Base-by-base conservation (phyloP, 2,113 vertebrate species). In the Myxocyprinus asiaticus region DNA sequence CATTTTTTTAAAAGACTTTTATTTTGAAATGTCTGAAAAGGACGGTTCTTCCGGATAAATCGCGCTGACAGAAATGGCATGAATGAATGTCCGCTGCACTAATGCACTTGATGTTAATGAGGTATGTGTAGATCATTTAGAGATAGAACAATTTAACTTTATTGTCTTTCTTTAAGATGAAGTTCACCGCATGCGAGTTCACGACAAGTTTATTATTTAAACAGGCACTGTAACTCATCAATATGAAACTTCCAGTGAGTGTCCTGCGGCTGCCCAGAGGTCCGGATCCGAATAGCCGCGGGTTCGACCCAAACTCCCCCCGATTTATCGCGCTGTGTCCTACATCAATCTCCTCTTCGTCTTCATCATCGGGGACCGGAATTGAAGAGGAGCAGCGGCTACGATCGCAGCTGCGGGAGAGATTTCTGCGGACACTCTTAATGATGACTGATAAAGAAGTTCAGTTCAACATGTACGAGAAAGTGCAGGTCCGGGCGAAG, bases 341-440 rank as follows among this genome's bases (percentile, higher is more conserved):
- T 0, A 83, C 91, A 61, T 87, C 90, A 78, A 85, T 93, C 48
- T 48, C 87, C 3, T 53, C 90, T n/a, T 63, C 56, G 0, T 56
- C 53, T 0, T 58, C 22, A 0, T 82, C 89, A 0, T 12, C 83
- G 2, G 68, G 59, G 0, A 69, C 83, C 0, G 59, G 45, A 0
- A 9, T 90, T 15, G 82, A 76, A 48, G 83, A 17, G 50, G 93
- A 96, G 76, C 95, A 96, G 86, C 85, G 43, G 0, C 81, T 88
- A 0, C 90, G 96, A 0, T 90, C 94, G 0, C 53, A 71, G 3
- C 83, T 96, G 14, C 89, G 96, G n/a, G 94, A 96, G 17, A 86
- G 87, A 9, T 97, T 96, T 81, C 91, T 97, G n/a, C 91, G 93
- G 4, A 95, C 93, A 76, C 90, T 96, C 4, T 82, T 94, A 9